phyloP scores from a whole-genome alignment of 2,888 invertebrate genomes.

The Apoda limacodes region DNA sequence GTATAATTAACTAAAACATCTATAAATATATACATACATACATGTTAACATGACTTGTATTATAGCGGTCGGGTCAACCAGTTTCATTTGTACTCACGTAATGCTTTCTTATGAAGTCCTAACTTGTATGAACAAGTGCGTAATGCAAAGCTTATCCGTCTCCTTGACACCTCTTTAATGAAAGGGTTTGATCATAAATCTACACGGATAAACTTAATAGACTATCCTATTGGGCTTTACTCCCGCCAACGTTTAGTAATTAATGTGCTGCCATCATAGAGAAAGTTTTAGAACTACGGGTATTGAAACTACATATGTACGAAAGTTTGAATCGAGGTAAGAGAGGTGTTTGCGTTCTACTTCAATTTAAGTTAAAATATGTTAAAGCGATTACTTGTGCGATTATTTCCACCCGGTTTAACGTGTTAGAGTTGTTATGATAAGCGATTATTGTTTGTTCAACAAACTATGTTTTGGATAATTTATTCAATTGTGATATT shows the following conservation, averaged over 20 bases:
- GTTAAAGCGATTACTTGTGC: constrained; percentile 38
- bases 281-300: constrained; percentile 56
- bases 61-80: constrained; percentile 34
- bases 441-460: no score
- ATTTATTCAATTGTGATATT: no score
- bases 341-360: constrained; percentile 49
- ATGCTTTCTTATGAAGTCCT: constrained; percentile 49
- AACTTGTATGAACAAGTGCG: constrained; percentile 56
- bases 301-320: constrained; percentile 61
- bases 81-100: constrained; percentile 47
- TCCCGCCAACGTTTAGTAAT: constrained; percentile 49
- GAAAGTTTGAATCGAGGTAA: constrained; percentile 51
- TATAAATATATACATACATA: constrained; percentile 21
- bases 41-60: background rate
- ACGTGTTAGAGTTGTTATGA: no score
- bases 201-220: constrained; percentile 62
- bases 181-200: constrained; percentile 68
- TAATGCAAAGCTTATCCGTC: constrained; percentile 59
- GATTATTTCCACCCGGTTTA: constrained; percentile 19
- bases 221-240: constrained; percentile 53
- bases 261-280: constrained; percentile 60
- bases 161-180: constrained; percentile 66
- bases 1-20: no score
- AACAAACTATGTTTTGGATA: no score
- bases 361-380: constrained; percentile 55